These are phyloP conservation scores for Brachionus paranguensis DNA, from an alignment of 1,140 invertebrate genomes.

Conservation along the genomic window DNA sequence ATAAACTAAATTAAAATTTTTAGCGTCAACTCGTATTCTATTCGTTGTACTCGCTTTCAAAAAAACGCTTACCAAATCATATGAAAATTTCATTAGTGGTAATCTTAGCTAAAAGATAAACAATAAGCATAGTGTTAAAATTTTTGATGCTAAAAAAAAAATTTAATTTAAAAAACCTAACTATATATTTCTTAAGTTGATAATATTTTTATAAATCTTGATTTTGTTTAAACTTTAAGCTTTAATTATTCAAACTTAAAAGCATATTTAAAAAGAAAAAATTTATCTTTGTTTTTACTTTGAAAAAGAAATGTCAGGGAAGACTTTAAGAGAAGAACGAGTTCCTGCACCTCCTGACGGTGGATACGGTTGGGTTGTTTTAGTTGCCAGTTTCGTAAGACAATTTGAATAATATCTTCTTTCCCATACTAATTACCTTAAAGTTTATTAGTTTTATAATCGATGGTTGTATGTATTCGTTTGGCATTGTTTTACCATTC, in stretches of 20 bases:
- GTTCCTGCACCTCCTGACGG: slow-evolving; percentile 32
- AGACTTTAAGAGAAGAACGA: neutral
- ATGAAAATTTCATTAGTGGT: neutral
- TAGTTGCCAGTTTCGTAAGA: slow-evolving; percentile 17
- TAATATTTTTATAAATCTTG: neutral
- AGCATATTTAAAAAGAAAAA: too few relatives aligned
- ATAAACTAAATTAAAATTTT: neutral
- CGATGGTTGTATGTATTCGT: slow-evolving; percentile 29
- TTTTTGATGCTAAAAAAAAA: neutral
- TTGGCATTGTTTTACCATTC: neutral
- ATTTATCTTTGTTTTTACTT: neutral
- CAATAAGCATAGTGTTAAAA: neutral
- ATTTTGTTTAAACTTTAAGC: neutral
- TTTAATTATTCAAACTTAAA: neutral
- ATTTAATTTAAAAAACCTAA: neutral
- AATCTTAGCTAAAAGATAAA: neutral
- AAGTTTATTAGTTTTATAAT: slow-evolving; percentile 1
- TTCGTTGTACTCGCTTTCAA: neutral
- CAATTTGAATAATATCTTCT: neutral
- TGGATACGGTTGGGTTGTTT: slow-evolving; percentile 38
- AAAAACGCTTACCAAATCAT: neutral
- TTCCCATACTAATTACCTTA: neutral
- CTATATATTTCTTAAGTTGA: neutral
- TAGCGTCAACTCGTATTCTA: neutral
- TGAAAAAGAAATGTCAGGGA: slow-evolving; percentile 1